Conservation (phyloP, 2,888 invertebrate genomes). For the Ptychoptera albimana region DNA sequence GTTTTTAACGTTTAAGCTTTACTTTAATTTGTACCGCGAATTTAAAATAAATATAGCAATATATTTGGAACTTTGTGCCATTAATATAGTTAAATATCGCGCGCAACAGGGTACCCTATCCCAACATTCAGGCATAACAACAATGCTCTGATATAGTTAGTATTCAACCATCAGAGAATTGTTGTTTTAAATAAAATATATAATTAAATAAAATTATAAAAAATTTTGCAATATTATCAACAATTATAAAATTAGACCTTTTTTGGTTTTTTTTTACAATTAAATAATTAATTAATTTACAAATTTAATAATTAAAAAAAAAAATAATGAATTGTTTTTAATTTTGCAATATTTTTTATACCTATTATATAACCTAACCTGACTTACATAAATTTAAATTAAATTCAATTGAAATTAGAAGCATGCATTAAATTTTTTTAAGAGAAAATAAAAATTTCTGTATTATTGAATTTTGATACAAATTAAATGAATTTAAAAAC, state of each 20-base stretch:
- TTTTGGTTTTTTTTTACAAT: no score
- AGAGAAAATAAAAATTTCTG: no score
- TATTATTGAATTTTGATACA: no score
- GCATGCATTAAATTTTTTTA: no score
- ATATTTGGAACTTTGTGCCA: slow-evolving; percentile 10
- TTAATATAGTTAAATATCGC: slow-evolving; percentile 17
- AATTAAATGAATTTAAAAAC: no score
- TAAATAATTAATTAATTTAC: no score
- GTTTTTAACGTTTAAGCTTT: no score
- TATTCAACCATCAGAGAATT: slow-evolving; percentile 2
- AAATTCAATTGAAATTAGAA: no score
- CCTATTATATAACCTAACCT: background rate
- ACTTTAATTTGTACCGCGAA: no score
- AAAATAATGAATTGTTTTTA: no score
- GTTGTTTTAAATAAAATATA: slow-evolving; percentile 1
- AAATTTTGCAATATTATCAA: background rate
- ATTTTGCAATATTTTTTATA: background rate
- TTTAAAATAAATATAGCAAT: background rate
- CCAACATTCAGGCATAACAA: slow-evolving; percentile 84
- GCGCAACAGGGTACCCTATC: slow-evolving; percentile 85
- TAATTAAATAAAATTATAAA: background rate
- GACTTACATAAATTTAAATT: background rate
- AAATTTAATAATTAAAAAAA: no score
- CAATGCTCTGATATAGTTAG: slow-evolving; percentile 17
- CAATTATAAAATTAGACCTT: no score